Conservation (phyloP, 2,888 invertebrate species). For the Asteroscopus sphinx region DNA sequence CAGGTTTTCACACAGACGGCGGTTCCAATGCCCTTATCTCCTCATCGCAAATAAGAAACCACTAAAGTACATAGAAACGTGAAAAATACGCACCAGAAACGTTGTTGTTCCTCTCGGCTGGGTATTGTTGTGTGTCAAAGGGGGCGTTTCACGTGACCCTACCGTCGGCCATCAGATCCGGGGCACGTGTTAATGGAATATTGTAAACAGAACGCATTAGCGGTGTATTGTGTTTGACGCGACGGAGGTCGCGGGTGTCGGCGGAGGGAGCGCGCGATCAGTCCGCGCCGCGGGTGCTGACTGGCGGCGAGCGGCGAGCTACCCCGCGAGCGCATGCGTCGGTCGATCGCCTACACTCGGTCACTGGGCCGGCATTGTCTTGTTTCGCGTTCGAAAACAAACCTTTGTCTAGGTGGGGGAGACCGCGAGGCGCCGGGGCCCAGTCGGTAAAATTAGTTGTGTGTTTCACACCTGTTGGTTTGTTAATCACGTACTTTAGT, state of each 20-base stretch:
- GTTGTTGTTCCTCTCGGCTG: conserved; percentile 38
- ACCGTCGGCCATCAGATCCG: conserved; percentile 64
- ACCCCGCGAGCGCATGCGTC: conserved; percentile 79
- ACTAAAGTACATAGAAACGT: conserved; percentile 54
- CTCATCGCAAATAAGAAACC: conserved; percentile 54
- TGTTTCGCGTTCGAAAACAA: conserved; percentile 80
- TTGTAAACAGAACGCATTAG: conserved; percentile 59
- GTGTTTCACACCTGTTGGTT: conserved; percentile 81
- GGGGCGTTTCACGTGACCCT: conserved; percentile 60
- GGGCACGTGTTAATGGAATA: conserved; percentile 50
- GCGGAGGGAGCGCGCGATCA: conserved; percentile 45
- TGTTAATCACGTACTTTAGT: conserved; percentile 53
- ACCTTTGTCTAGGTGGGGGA: conserved; percentile 81
- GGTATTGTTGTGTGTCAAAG: conserved; percentile 29
- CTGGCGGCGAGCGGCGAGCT: conserved; percentile 70
- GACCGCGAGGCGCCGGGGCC: conserved; percentile 83
- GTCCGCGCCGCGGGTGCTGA: conserved; percentile 48
- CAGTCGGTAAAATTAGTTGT: conserved; percentile 72
- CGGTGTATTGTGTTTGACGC: conserved; percentile 45
- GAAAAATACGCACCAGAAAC: conserved; percentile 54
- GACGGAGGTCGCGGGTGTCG: conserved; percentile 45
- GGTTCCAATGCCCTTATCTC: conserved; percentile 34
- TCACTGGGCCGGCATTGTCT: conserved; percentile 83
- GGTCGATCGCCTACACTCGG: conserved; percentile 87
- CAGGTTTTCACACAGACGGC: conserved; percentile 29